A percentile compares a stretch with the other conserved stretches of the same genome.
Conservation (phyloP, 2,113 vertebrate species). For the Scopus umbretta region DNA sequence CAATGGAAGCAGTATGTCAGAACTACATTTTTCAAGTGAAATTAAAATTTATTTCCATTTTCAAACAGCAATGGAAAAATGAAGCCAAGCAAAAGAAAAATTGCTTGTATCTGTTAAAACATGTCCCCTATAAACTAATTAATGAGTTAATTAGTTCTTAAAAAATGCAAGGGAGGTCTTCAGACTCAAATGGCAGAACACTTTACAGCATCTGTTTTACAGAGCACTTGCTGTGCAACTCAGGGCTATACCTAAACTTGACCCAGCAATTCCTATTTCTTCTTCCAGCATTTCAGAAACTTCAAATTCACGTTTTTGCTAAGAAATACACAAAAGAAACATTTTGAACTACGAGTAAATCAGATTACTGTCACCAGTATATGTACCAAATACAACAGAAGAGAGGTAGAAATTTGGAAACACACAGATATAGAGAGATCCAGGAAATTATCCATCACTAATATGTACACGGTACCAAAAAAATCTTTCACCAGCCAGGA, state of each 20-base stretch:
- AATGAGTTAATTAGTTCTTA: neutral
- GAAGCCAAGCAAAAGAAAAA: neutral
- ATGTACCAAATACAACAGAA: neutral
- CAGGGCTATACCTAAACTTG: neutral
- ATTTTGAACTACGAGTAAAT: neutral
- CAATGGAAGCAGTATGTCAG: rapidly evolving
- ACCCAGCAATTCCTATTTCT: neutral
- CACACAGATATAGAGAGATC: neutral
- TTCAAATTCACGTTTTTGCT: neutral
- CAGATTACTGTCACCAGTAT: neutral
- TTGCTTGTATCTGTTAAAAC: neutral
- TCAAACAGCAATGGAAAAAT: neutral
- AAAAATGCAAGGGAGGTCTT: neutral
- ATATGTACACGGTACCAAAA: neutral
- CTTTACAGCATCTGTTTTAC: neutral
- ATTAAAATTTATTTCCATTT: neutral
- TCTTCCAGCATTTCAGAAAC: neutral
- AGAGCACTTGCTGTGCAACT: neutral
- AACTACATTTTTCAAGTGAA: neutral
- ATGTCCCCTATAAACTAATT: neutral
- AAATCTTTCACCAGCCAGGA: neutral
- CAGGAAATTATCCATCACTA: neutral
- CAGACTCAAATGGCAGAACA: neutral
- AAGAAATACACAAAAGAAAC: neutral
- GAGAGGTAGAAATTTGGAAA: neutral